Evolutionary conservation across 1,140 invertebrate species (phyloP), one percentile per base, ranked within the genome.

Genomic region (Ostrea edulis): DNA sequence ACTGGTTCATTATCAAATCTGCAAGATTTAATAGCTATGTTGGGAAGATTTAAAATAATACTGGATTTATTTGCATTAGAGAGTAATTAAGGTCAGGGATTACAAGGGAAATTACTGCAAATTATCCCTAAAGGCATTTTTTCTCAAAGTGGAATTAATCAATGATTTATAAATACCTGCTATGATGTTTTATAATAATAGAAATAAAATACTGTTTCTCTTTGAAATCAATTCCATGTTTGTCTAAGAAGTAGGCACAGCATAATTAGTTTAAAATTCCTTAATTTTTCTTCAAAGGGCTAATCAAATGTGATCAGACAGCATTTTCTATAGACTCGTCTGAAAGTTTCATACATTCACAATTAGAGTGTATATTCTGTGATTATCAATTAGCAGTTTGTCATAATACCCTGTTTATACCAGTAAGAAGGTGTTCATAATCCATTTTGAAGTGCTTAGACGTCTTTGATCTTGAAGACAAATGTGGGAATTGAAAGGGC

Each of bases 191-290:
- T 25, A 71, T 35, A 25, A 71, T 29, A 35, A 12, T 29, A 25
- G 12, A 77, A 25, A 9, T 77, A 25, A 29, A 44, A 44, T 44
- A 44, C 35, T 44, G 35, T 77, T 77, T 25, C 68, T 71, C 68
- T 71, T 77, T 29, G 25, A 25, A 77, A 77, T 77, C 68, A 77
- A 77, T 3, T 14, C 68, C 29, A 14, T 77, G 68, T 77, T 77
- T 77, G 68, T 77, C 25, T 35, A 77, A 77, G 25, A 77, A 77
- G 22, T 77, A 77, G 68, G 68, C 68, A 77, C 68, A 77, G 68
- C 29, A 35, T 77, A 77, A 77, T 77, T 77, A 77, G 68, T 77
- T 77, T 77, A 77, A 77, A 77, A 77, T 77, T 77, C 68, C 68
- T 29, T 77, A 77, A 77, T 77, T 77, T 77, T 77, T 77, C 58